Percentiles rank a stretch among this genome's conserved stretches.
phyloP scores from a whole-genome alignment of 2,113 vertebrate species.

The Psammodynastes pulverulentus region DNA sequence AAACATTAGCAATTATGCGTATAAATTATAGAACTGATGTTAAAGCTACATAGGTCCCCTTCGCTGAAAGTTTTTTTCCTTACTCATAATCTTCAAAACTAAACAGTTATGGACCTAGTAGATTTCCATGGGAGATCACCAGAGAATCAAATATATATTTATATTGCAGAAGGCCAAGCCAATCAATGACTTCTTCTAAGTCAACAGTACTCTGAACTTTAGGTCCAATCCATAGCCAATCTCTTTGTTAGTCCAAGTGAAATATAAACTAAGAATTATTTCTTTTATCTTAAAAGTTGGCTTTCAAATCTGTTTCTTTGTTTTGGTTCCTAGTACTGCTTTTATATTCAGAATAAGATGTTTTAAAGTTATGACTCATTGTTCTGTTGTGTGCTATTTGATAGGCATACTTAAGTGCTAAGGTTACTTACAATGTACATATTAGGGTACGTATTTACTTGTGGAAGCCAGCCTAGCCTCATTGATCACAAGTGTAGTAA shows the following conservation, averaged over 20 bases:
- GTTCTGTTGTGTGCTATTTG: not conserved
- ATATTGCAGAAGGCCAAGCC: not conserved
- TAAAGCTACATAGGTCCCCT: not conserved
- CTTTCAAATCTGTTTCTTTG: not conserved
- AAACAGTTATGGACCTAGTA: not conserved
- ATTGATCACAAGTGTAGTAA: not conserved
- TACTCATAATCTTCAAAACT: not conserved
- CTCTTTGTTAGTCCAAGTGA: not conserved
- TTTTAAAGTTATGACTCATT: not conserved
- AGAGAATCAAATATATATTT: not conserved
- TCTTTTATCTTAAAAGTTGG: not conserved
- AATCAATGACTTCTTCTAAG: not conserved
- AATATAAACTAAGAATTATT: not conserved
- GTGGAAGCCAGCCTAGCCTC: not conserved
- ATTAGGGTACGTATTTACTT: not conserved
- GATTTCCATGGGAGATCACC: not conserved
- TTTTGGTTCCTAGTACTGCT: not conserved
- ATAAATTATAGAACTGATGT: constrained; percentile 9
- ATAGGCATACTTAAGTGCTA: not conserved
- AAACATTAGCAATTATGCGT: not conserved
- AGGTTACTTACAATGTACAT: not conserved
- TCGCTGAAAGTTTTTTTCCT: not conserved
- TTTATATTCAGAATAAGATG: not conserved
- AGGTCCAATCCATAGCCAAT: not conserved
- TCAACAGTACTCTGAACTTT: not conserved